Evolutionary conservation across 1,140 invertebrate genomes (phyloP).

Genomic region (Anadara kagoshimensis): DNA sequence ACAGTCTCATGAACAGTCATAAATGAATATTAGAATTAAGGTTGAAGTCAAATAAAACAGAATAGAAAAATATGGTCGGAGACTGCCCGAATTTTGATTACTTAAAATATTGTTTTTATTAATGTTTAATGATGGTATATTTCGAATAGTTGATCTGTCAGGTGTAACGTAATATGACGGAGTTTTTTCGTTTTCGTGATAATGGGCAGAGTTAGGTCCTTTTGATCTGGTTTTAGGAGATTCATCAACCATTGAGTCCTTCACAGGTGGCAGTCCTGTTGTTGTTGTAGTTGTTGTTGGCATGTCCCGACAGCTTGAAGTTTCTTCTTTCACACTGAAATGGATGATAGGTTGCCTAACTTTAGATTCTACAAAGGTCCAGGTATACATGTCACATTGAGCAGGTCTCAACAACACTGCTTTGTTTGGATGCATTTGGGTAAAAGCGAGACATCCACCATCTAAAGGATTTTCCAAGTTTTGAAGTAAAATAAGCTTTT

Average conservation of each 20-base stretch:
- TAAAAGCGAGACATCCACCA: slow-evolving; percentile 22
- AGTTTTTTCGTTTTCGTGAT: too few species aligned
- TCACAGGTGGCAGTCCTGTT: not conserved
- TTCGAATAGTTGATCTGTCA: too few species aligned
- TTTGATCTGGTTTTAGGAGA: too few species aligned
- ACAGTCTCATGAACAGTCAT: too few species aligned
- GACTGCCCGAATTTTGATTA: too few species aligned
- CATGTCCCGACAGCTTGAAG: slow-evolving; percentile 14
- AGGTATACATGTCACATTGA: slow-evolving; percentile 28
- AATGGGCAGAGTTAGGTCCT: too few species aligned
- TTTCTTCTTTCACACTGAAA: slow-evolving; percentile 7
- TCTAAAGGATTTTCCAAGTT: slow-evolving; percentile 8
- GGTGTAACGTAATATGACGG: too few species aligned
- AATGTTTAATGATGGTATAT: too few species aligned
- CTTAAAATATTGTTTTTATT: too few species aligned
- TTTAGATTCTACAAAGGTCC: slow-evolving; percentile 23
- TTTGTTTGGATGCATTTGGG: slow-evolving; percentile 11
- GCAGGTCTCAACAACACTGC: slow-evolving; percentile 19
- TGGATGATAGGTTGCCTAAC: slow-evolving; percentile 13
- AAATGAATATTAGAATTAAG: too few species aligned
- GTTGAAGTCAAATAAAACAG: too few species aligned
- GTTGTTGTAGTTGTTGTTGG: slow-evolving; percentile 12
- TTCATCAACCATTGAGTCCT: not conserved
- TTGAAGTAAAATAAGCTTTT: slow-evolving; percentile 26
- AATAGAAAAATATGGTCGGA: too few species aligned